Percentiles rank a stretch among this genome's conserved stretches.
These are phyloP conservation scores for Poecilobothrus nobilitatus DNA, from an alignment of 2,888 invertebrate genomes.

Conservation along the genomic window DNA sequence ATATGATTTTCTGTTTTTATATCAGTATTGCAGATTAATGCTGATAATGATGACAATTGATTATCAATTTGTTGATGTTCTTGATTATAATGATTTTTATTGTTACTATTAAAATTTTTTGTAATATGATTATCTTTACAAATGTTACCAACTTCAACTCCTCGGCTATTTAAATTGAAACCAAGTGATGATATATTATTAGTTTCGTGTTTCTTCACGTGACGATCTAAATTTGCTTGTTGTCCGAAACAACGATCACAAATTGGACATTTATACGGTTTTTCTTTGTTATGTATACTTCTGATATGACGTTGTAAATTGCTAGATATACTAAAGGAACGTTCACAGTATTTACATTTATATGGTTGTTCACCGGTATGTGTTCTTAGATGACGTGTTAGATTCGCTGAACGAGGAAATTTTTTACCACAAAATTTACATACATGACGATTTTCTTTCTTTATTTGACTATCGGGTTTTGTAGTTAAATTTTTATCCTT, in stretches of 20 bases:
- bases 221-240: constrained; percentile 95
- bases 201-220: constrained; percentile 95
- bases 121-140: constrained; percentile 30
- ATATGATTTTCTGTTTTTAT: no score
- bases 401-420: constrained; percentile 93
- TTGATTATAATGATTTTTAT: neutral
- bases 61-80: neutral
- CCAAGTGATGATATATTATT: constrained; percentile 56
- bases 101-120: neutral
- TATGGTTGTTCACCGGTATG: constrained; percentile 98
- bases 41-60: no score
- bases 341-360: constrained; percentile 96
- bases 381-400: constrained; percentile 92
- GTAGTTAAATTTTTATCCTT: constrained; percentile 40
- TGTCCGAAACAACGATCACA: constrained; percentile 98
- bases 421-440: constrained; percentile 97
- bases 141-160: constrained; percentile 44
- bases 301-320: constrained; percentile 96
- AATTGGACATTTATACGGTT: constrained; percentile 93
- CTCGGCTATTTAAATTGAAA: no score
- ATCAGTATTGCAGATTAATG: no score
- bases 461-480: constrained; percentile 44
- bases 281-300: constrained; percentile 98
- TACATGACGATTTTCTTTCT: constrained; percentile 82
- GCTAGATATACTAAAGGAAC: constrained; percentile 97